A percentile compares a stretch with the other conserved stretches of the same genome.
Evolutionary conservation across 2,888 invertebrate genomes (phyloP).

Genomic region (Yponomeuta evonymella): DNA sequence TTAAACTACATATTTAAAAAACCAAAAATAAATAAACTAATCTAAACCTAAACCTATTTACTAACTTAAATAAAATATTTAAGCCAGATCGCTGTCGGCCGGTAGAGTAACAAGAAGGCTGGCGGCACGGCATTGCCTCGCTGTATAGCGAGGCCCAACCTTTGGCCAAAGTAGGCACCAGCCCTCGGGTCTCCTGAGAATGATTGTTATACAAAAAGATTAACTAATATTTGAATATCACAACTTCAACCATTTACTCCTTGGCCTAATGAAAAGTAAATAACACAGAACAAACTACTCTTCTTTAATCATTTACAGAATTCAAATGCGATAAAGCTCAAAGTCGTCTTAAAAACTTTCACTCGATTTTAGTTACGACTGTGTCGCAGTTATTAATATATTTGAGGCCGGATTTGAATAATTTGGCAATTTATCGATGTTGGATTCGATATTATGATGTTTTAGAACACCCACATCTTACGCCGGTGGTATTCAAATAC

Average conservation of each 20-base stretch:
- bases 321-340: background rate
- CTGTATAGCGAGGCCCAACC: no score
- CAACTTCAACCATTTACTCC: background rate
- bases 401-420: slow-evolving; percentile 38
- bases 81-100: no score
- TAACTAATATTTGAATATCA: background rate
- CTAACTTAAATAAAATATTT: no score
- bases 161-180: no score
- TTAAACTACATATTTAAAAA: no score
- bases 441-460: slow-evolving; percentile 46
- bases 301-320: background rate
- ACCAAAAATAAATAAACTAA: no score
- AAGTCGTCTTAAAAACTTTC: slow-evolving; percentile 9
- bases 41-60: no score
- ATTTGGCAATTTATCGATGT: slow-evolving; percentile 54
- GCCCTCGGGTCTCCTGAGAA: no score
- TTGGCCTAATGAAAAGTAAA: background rate
- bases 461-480: slow-evolving; percentile 25
- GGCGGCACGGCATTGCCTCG: no score
- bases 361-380: slow-evolving; percentile 5
- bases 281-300: background rate
- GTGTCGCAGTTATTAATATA: slow-evolving; percentile 10
- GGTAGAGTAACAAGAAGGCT: no score
- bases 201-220: background rate
- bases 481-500: slow-evolving; percentile 33